Evolutionary conservation across 2,888 invertebrate genomes (phyloP).

Genomic region (Epirrhoe tristata): DNA sequence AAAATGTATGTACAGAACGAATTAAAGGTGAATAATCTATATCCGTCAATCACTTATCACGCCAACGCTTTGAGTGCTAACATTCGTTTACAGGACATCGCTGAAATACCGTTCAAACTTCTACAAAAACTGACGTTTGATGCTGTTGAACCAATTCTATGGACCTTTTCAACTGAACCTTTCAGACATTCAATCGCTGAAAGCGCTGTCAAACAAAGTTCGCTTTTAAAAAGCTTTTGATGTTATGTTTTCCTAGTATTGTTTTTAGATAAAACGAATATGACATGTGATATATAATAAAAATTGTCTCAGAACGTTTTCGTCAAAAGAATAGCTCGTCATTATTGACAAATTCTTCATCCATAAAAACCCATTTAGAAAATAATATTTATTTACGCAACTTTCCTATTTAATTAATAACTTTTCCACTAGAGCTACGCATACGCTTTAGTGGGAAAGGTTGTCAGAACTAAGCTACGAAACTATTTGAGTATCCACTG

Average conservation of each 20-base stretch:
- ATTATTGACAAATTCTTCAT: too few relatives aligned
- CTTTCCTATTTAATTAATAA: too few relatives aligned
- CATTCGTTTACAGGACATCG: constrained; percentile 13
- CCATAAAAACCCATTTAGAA: too few relatives aligned
- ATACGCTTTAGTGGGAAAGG: too few relatives aligned
- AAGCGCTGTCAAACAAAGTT: constrained; percentile 13
- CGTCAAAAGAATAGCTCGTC: too few relatives aligned
- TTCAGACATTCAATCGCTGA: constrained; percentile 21
- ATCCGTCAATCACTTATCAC: constrained; percentile 7
- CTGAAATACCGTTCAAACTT: constrained; percentile 6
- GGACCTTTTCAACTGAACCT: constrained; percentile 16
- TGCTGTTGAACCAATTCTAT: constrained; percentile 23
- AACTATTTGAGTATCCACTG: too few relatives aligned
- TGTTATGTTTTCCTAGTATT: constrained; percentile 12
- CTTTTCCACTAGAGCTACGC: too few relatives aligned
- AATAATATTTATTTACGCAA: too few relatives aligned
- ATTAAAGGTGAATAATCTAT: not conserved
- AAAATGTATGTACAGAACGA: not conserved
- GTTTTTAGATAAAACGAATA: not conserved
- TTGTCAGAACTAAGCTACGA: too few relatives aligned
- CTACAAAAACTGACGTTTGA: constrained; percentile 21
- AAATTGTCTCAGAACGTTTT: too few relatives aligned
- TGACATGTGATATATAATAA: too few relatives aligned
- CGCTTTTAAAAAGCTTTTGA: constrained; percentile 9
- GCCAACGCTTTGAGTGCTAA: constrained; percentile 5